Evolutionary conservation across 1,140 invertebrate genomes (phyloP), one percentile per base, ranked within the genome.

Genomic region (Drosophila pseudoobscura): DNA sequence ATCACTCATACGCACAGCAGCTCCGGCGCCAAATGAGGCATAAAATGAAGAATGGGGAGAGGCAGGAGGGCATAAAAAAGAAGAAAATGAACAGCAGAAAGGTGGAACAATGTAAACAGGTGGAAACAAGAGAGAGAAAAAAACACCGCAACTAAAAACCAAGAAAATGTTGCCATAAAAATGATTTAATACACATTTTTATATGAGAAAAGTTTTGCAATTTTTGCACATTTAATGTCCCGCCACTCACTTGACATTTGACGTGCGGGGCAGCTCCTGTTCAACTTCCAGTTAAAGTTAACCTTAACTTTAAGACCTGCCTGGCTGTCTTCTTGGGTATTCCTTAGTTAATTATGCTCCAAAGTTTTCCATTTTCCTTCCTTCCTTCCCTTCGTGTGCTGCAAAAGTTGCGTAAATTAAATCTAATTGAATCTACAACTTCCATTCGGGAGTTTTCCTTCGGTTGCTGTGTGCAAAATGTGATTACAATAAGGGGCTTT

Each of bases 161-260:
- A 73, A 73, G 61, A 57, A 56, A 65, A 75, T 68, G 54, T 51
- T 60, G 55, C 72, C 73, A 76, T 76, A 76, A 76, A 75, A 76
- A 75, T 76, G 73, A 76, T 76, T 76, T 76, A 76, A 76, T 76
- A 76, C 53, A 73, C 72, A 69, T 76, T 76, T 76, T 76, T 76
- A 75, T 76, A 76, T 76, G 73, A 76, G 73, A 76, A 76, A 76
- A 76, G 72, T 76, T 76, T 76, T 66, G 73, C 73, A 76, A 76
- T 75, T 76, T 75, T 76, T 76, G 63, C 73, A 76, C 73, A 76
- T 76, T 76, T 65, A 75, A 75, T 65, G 53, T 54, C 13, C 61
- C 52, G 71, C 45, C 71, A 68, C 62, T 75, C 53, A 61, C 73
- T 76, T 76, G 73, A 75, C 73, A 75, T 68, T 75, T 75, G 72